These are phyloP conservation scores for Ophion ventricosus DNA, from an alignment of 2,888 invertebrate genomes.

Conservation along the genomic window DNA sequence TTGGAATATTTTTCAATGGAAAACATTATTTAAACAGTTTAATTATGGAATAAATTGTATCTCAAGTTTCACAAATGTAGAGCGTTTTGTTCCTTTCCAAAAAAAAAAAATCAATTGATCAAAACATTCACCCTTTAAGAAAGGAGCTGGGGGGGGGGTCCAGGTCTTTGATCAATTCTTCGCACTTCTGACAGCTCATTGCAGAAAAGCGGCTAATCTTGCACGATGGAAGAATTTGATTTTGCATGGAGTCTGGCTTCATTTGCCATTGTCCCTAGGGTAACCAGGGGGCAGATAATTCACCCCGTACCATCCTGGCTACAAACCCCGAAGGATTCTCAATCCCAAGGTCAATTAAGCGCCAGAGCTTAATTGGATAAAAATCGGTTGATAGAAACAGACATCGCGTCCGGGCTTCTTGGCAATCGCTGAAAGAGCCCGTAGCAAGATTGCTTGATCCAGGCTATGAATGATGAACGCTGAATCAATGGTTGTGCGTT, in stretches of 20 bases:
- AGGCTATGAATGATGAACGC: too few relatives aligned
- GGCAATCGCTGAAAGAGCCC: neutral
- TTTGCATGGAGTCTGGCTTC: neutral
- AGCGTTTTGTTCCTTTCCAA: too few relatives aligned
- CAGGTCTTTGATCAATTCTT: neutral
- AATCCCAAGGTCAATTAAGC: neutral
- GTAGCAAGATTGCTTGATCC: neutral
- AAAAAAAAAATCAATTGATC: too few relatives aligned
- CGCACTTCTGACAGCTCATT: too few relatives aligned
- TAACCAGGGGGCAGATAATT: constrained; percentile 30
- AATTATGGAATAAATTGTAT: too few relatives aligned
- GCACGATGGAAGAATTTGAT: neutral
- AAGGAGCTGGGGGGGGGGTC: too few relatives aligned
- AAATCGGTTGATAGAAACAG: neutral
- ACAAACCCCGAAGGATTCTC: neutral
- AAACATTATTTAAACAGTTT: too few relatives aligned
- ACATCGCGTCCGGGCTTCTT: neutral
- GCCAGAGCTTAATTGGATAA: neutral
- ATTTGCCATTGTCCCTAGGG: constrained; percentile 38
- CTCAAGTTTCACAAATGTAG: too few relatives aligned
- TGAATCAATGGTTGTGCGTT: neutral
- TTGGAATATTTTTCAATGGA: too few relatives aligned
- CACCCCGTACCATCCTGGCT: neutral
- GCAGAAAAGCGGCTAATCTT: too few relatives aligned
- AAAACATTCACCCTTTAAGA: too few relatives aligned